These are phyloP conservation scores for Ifrita kowaldi DNA, from an alignment of 2,113 vertebrate species.

Conservation along the genomic window DNA sequence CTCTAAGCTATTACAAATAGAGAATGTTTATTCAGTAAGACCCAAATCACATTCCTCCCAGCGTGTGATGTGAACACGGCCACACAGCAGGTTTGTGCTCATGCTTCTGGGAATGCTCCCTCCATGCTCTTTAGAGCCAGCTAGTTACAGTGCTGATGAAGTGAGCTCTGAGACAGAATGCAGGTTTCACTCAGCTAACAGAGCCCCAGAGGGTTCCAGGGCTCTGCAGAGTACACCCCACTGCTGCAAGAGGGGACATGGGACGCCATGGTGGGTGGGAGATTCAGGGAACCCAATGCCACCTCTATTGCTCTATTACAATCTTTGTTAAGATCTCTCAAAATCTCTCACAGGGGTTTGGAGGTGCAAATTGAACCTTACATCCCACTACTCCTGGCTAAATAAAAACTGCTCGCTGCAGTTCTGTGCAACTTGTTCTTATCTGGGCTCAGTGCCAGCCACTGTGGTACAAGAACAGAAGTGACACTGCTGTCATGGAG, in stretches of 20 bases:
- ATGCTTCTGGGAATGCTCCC: not conserved
- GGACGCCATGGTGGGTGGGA: not conserved
- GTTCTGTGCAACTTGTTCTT: not conserved
- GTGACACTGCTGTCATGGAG: not conserved
- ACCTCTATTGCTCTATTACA: not conserved
- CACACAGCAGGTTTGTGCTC: not conserved
- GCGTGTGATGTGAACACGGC: fast-evolving
- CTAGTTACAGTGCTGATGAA: not conserved
- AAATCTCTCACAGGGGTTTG: not conserved
- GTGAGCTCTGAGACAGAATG: not conserved
- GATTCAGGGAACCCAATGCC: not conserved
- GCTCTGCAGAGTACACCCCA: not conserved
- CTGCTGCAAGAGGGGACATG: fast-evolving
- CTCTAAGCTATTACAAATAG: not conserved
- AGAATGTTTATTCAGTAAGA: not conserved
- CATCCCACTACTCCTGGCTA: not conserved
- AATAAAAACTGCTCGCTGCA: not conserved
- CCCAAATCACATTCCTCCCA: not conserved
- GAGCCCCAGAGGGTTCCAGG: not conserved
- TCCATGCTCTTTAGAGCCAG: not conserved
- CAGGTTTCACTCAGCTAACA: not conserved
- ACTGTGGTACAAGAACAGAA: not conserved
- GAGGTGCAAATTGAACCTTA: not conserved
- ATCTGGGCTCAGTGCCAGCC: not conserved
- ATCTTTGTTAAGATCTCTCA: not conserved